These are phyloP conservation scores for Drosophila elegans DNA, from an alignment of 1,140 invertebrate genomes.

Conservation along the genomic window DNA sequence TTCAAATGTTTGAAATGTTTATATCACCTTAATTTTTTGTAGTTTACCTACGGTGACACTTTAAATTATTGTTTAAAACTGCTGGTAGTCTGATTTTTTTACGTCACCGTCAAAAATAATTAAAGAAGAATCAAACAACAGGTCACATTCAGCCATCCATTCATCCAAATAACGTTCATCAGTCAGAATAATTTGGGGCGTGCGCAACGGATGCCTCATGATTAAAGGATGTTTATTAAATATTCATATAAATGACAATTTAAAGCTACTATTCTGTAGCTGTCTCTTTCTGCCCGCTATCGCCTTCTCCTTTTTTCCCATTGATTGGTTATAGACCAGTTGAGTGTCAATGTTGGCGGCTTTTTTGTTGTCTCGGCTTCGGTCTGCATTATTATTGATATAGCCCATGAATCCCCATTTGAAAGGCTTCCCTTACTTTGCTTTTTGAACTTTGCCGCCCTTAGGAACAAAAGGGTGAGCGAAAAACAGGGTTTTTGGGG, in stretches of 20 bases:
- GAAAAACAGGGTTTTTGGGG: background rate
- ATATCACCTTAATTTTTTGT: background rate
- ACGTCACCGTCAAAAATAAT: background rate
- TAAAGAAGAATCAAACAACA: background rate
- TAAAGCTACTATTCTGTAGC: constrained; percentile 56
- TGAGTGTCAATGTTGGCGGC: constrained; percentile 67
- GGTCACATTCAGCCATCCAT: background rate
- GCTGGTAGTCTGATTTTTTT: constrained; percentile 6
- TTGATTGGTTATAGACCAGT: constrained; percentile 19
- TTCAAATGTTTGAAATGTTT: background rate
- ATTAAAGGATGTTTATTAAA: constrained; percentile 84
- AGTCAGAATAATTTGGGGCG: constrained; percentile 24
- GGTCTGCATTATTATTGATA: constrained; percentile 60
- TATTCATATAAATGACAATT: constrained; percentile 84
- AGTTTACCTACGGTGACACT: constrained; percentile 12
- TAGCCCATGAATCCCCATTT: constrained; percentile 56
- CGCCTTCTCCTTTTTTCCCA: background rate
- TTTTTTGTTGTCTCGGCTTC: constrained; percentile 52
- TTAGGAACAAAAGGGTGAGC: constrained; percentile 3
- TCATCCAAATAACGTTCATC: constrained; percentile 5
- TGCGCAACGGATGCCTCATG: constrained; percentile 37
- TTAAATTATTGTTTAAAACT: constrained; percentile 30
- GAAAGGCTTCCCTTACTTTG: constrained; percentile 14
- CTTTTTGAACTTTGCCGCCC: constrained; percentile 59
- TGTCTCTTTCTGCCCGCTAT: background rate